phyloP scores from a whole-genome alignment of 2,113 vertebrate genomes.

The Ceuthmochares aereus region DNA sequence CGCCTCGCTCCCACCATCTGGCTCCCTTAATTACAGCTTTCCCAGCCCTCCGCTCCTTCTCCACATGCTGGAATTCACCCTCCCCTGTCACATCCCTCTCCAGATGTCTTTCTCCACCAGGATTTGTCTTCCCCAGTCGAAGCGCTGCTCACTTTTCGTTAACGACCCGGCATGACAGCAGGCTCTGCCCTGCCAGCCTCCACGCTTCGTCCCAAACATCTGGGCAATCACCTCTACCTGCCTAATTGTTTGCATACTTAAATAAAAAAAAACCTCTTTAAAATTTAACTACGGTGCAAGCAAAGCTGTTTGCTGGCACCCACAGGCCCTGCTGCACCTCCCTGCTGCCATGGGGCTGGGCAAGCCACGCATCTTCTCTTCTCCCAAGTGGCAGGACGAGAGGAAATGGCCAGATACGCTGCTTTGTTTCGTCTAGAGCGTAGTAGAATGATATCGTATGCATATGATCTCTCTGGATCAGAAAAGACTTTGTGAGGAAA shows the following conservation, averaged over 20 bases:
- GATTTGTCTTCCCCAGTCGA: neutral
- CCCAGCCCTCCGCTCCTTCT: neutral
- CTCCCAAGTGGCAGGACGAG: too few relatives aligned
- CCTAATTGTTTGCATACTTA: neutral
- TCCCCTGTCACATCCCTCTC: neutral
- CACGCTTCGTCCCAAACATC: neutral
- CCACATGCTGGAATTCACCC: rapidly evolving
- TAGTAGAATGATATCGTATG: too few relatives aligned
- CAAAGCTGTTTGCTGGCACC: neutral
- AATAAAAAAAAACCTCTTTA: neutral
- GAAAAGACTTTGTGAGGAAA: too few relatives aligned
- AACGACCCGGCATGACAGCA: rapidly evolving
- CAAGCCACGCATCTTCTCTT: too few relatives aligned
- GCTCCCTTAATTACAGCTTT: neutral
- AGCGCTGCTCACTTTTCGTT: neutral
- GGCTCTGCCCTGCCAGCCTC: neutral
- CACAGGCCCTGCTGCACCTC: neutral
- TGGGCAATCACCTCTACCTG: neutral
- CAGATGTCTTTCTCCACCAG: neutral
- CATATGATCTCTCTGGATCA: too few relatives aligned
- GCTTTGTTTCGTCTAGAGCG: too few relatives aligned
- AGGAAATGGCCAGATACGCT: too few relatives aligned
- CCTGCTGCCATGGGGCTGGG: rapidly evolving
- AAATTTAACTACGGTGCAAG: neutral
- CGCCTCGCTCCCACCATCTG: neutral